These are phyloP conservation scores for Lymantria dispar DNA, from an alignment of 2,888 invertebrate genomes.

Conservation along the genomic window DNA sequence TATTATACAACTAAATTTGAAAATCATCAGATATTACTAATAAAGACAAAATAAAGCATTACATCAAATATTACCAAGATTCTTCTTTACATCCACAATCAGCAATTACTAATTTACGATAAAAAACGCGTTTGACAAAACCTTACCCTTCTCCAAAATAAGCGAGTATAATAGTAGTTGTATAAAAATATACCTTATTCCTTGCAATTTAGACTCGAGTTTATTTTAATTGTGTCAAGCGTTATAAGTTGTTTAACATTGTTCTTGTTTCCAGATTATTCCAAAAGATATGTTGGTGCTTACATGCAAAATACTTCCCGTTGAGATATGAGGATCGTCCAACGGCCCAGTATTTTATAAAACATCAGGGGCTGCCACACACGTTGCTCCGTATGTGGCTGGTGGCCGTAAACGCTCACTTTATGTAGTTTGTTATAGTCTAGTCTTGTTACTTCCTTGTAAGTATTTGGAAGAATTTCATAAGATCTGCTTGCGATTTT, in stretches of 20 bases:
- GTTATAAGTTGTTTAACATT: conserved; percentile 30
- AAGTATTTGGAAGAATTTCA: conserved; percentile 9
- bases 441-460: conserved; percentile 23
- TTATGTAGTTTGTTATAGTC: conserved; percentile 15
- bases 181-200: conserved; percentile 20
- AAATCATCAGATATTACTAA: too few relatives aligned
- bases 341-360: conserved; percentile 66
- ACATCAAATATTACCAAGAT: background rate
- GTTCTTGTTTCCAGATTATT: conserved; percentile 74
- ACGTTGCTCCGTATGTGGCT: conserved; percentile 53
- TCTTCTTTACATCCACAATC: conserved; percentile 46
- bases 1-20: too few relatives aligned
- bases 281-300: conserved; percentile 71
- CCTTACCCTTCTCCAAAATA: conserved; percentile 21
- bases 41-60: too few relatives aligned
- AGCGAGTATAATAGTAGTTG: conserved; percentile 5
- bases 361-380: conserved; percentile 70
- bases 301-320: conserved; percentile 79
- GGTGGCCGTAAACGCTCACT: conserved; percentile 16
- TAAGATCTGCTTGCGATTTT: background rate
- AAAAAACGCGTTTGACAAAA: conserved; percentile 65
- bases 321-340: conserved; percentile 76
- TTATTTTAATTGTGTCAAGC: conserved; percentile 5
- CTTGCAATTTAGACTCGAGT: conserved; percentile 12
- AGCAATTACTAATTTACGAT: conserved; percentile 72